A percentile compares a stretch with the other conserved stretches of the same genome.
Evolutionary conservation across 1,140 invertebrate species (phyloP).

Genomic region (Gonioctena quinquepunctata): DNA sequence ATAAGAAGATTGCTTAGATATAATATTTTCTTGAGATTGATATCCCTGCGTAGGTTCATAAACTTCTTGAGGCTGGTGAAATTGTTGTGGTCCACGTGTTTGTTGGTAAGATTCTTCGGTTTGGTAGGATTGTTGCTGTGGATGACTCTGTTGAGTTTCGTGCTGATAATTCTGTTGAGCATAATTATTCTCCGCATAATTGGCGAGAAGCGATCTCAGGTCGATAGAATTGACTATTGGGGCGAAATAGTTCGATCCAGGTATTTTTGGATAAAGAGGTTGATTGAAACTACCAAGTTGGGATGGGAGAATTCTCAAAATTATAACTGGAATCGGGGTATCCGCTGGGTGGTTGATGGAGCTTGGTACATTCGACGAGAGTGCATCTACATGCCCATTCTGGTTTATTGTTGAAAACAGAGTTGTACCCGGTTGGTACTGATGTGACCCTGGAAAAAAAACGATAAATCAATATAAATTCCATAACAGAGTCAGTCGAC

Average conservation of each 20-base stretch:
- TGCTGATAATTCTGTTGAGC: constrained; percentile 25
- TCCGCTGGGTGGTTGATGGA: constrained; percentile 12
- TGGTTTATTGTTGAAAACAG: constrained; percentile 45
- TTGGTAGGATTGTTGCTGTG: constrained; percentile 24
- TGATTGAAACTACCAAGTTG: constrained; percentile 59
- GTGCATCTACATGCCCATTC: constrained; percentile 43
- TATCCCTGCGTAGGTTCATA: neutral
- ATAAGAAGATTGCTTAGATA: neutral
- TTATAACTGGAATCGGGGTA: constrained; percentile 60
- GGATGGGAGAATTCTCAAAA: constrained; percentile 61
- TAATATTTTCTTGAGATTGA: neutral
- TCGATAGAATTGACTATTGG: constrained; percentile 60
- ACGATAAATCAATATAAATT: no score
- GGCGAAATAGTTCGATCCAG: constrained; percentile 59
- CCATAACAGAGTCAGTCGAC: no score
- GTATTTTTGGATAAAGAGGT: constrained; percentile 61
- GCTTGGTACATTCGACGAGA: constrained; percentile 38
- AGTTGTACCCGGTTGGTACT: constrained; percentile 48
- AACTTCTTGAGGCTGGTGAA: constrained; percentile 1
- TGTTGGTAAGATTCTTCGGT: no score
- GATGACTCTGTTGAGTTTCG: no score
- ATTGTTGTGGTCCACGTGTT: neutral
- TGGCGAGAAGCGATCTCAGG: constrained; percentile 52
- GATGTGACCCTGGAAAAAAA: no score
- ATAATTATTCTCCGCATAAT: constrained; percentile 47